Percentiles rank a stretch among this genome's conserved stretches.
Evolutionary conservation across 2,888 invertebrate genomes (phyloP).

Genomic region (Shargacucullia verbasci): DNA sequence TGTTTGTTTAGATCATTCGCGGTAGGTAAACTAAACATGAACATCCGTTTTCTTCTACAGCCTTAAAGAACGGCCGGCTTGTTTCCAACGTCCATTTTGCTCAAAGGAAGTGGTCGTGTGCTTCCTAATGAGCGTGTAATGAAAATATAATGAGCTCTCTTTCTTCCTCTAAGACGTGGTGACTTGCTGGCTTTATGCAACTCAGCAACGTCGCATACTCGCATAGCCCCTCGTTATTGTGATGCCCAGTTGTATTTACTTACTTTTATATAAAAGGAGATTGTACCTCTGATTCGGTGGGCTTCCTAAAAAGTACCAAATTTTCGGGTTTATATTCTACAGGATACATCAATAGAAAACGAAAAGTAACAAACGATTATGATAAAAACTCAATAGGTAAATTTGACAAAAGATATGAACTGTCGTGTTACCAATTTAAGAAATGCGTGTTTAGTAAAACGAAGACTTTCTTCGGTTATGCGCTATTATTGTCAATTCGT

Average conservation of each 20-base stretch:
- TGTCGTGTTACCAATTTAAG: slow-evolving; percentile 23
- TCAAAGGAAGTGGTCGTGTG: slow-evolving; percentile 37
- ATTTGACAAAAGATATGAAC: slow-evolving; percentile 39
- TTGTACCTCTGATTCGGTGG: no score
- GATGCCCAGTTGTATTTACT: no score
- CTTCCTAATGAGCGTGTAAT: slow-evolving; percentile 47
- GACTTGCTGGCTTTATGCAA: slow-evolving; percentile 35
- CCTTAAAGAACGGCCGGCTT: slow-evolving; percentile 5
- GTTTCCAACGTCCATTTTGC: slow-evolving; percentile 27
- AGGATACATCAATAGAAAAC: not conserved
- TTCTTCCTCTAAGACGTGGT: slow-evolving; percentile 28
- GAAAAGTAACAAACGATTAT: not conserved
- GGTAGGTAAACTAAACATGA: not conserved
- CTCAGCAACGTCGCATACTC: no score
- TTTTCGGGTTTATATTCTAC: no score
- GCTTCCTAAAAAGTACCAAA: not conserved
- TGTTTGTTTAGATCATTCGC: not conserved
- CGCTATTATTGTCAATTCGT: slow-evolving; percentile 76
- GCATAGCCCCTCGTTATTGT: no score
- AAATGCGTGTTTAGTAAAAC: slow-evolving; percentile 41
- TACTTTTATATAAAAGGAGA: no score
- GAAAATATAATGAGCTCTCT: slow-evolving; percentile 46
- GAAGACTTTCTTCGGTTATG: slow-evolving; percentile 74
- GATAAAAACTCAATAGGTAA: slow-evolving; percentile 18
- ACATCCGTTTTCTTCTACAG: no score